Evolutionary conservation across 2,888 invertebrate genomes (phyloP).

Genomic region (Mongoloraphidia duomilia): DNA sequence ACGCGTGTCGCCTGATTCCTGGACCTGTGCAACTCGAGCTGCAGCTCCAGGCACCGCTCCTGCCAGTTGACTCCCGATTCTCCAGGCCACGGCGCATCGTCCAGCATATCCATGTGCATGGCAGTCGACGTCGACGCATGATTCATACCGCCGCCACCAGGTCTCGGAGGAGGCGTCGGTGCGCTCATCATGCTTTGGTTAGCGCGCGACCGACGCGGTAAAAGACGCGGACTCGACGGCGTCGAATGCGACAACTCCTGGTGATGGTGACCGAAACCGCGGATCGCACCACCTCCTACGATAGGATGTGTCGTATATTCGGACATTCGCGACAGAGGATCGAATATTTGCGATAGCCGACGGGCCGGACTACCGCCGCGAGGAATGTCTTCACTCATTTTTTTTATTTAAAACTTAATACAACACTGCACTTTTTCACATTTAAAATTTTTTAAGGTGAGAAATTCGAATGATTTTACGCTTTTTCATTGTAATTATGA

Average conservation of each 20-base stretch:
- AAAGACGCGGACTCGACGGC: conserved; percentile 56
- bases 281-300: conserved; percentile 11
- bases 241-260: conserved; percentile 36
- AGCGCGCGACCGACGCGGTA: conserved; percentile 36
- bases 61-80: conserved; percentile 61
- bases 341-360: conserved; percentile 69
- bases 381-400: conserved; percentile 42
- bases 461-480: too few species aligned
- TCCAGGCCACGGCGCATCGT: conserved; percentile 29
- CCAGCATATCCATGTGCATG: conserved; percentile 25
- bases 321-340: conserved; percentile 62
- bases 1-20: conserved; percentile 77
- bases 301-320: conserved; percentile 34
- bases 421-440: neutral
- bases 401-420: conserved; percentile 9
- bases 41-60: conserved; percentile 72
- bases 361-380: conserved; percentile 40
- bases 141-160: conserved; percentile 25
- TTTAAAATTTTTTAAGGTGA: too few species aligned
- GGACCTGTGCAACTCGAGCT: conserved; percentile 72
- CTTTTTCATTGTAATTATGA: too few species aligned
- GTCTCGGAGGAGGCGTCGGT: conserved; percentile 20
- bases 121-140: conserved; percentile 13
- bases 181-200: conserved; percentile 19
- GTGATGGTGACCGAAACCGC: conserved; percentile 8